phyloP scores from a whole-genome alignment of 2,888 invertebrate species.

The Morpho helenor region DNA sequence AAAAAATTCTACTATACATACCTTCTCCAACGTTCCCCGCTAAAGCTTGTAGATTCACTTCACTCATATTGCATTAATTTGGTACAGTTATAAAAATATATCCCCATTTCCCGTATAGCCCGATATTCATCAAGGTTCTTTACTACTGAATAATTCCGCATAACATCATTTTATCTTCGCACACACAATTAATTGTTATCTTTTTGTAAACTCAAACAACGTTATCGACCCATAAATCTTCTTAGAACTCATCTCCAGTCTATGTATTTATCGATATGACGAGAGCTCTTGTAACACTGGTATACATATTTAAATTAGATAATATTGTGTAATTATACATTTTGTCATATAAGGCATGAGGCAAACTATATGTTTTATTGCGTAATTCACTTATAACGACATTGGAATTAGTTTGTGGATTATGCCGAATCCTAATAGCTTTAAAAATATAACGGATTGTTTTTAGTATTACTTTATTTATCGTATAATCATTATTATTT shows the following conservation, averaged over 20 bases:
- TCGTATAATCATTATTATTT: too few relatives aligned
- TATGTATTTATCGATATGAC: not conserved
- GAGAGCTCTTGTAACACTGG: not conserved
- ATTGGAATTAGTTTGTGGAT: too few relatives aligned
- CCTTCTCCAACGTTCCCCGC: constrained; percentile 10
- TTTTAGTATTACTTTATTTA: too few relatives aligned
- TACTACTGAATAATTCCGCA: constrained; percentile 1
- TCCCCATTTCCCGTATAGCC: not conserved
- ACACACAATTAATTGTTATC: not conserved
- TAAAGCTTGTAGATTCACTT: constrained; percentile 37
- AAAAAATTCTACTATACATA: too few relatives aligned
- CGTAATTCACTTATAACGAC: too few relatives aligned
- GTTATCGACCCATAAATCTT: not conserved
- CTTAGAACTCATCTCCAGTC: not conserved
- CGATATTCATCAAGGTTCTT: not conserved
- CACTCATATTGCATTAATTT: constrained; percentile 36
- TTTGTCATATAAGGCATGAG: too few relatives aligned
- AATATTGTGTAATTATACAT: not conserved
- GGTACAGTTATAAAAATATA: not conserved
- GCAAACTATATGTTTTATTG: too few relatives aligned
- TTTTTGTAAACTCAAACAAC: not conserved
- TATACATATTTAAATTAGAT: not conserved
- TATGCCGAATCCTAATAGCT: too few relatives aligned
- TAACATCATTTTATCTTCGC: not conserved
- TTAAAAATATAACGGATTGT: too few relatives aligned